Evolutionary conservation across 37 sponge, comb jelly and placozoan species (phyloP), one percentile per base, ranked within the genome.

Genomic region (Theonella swinhoei): DNA sequence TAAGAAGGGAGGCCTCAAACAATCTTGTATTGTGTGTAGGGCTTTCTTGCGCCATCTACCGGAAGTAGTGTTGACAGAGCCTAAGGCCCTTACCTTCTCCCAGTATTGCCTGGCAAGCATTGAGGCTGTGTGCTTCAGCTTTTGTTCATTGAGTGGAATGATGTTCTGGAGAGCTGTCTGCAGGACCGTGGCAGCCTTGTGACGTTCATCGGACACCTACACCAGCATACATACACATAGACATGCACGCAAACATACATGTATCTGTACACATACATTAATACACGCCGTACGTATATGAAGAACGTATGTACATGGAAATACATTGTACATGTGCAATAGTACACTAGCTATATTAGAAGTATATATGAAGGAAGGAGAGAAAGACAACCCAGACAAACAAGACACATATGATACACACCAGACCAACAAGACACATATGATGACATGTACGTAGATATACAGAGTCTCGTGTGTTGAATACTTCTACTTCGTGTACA

Each of bases 111-210:
- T 88, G 33, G 89, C 89, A 34, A 88, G 76, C 25, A 63, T 26
- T 8, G 65, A 81, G 42, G 83, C 70, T 11, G 67, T 64, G 61
- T 24, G 75, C 64, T 80, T 90, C 36, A 80, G 58, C 70, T 75
- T 84, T 24, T 80, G 61, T 25, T 90, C 90, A 59, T 66, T 29
- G 37, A 40, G 8, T 19, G 86, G 81, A 1, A 85, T 63, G 59
- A 90, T 79, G 42, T 63, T 68, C 26, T 85, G 80, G 1, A 88
- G 47, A 2, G 83, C 69, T 4, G 64, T 64, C 86, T 93, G 89
- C 11, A 93, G 79, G 77, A 66, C 74, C 22, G 42, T 69, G 36
- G 83, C 87, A 23, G 77, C 47, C 40, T 43, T 40, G 68, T 81
- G 79, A 0, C 74, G 41, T 63, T 79, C 84, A 39, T 83, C 85